These are phyloP conservation scores for Carollia perspicillata DNA, from an alignment of 2,113 vertebrate species.

Conservation along the genomic window DNA sequence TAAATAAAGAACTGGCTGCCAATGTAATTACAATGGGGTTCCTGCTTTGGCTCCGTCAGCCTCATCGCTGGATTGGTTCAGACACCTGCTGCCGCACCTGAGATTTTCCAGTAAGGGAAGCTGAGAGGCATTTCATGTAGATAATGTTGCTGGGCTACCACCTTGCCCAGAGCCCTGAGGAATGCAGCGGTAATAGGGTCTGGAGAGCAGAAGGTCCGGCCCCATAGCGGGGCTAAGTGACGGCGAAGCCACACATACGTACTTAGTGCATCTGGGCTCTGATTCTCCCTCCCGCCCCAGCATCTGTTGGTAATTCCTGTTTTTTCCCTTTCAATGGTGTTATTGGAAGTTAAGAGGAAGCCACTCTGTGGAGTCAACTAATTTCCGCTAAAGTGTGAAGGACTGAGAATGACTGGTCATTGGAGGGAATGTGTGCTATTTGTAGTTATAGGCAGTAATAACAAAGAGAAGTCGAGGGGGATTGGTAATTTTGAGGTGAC, in stretches of 20 bases:
- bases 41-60: background rate
- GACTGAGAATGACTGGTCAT: background rate
- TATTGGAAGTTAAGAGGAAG: background rate
- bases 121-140: background rate
- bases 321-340: background rate
- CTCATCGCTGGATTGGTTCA: background rate
- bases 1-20: slow-evolving; percentile 40
- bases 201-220: background rate
- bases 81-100: background rate
- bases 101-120: background rate
- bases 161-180: background rate
- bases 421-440: background rate
- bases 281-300: background rate
- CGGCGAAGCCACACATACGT: background rate
- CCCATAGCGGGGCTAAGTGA: background rate
- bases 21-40: slow-evolving; percentile 51
- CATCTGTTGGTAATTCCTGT: background rate
- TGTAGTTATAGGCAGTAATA: background rate
- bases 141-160: background rate
- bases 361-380: background rate
- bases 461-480: background rate
- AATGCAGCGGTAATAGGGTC: background rate
- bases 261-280: background rate
- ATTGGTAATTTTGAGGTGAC: background rate
- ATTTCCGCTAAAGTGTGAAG: background rate